Conservation (phyloP, 2,888 invertebrate genomes). For the Caenorhabditis sp. region DNA sequence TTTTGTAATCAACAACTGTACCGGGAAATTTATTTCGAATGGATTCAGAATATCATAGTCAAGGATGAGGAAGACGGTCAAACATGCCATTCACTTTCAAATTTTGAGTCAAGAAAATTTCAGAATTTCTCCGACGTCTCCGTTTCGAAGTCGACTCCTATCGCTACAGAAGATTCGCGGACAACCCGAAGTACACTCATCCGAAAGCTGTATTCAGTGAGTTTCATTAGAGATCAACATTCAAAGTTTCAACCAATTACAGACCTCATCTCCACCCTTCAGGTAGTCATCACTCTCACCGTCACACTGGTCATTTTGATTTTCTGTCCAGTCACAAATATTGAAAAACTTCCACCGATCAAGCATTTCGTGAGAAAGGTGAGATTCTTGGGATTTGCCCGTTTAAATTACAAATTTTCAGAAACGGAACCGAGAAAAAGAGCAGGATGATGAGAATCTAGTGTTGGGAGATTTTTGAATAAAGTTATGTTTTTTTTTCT, state of each 20-base stretch:
- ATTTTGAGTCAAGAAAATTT: background rate
- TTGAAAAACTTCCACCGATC: background rate
- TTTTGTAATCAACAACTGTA: slow-evolving; percentile 29
- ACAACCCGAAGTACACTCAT: background rate
- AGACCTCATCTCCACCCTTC: background rate
- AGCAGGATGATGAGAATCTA: background rate
- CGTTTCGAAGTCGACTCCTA: slow-evolving; percentile 5
- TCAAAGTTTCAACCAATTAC: too few species aligned
- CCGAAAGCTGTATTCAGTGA: slow-evolving; percentile 14
- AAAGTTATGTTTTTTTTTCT: too few species aligned
- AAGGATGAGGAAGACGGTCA: slow-evolving; percentile 17
- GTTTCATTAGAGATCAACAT: background rate
- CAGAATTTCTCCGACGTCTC: slow-evolving; percentile 24
- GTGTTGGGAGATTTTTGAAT: too few species aligned
- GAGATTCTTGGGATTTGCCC: too few species aligned
- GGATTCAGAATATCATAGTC: slow-evolving; percentile 34
- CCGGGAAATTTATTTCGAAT: slow-evolving; percentile 35
- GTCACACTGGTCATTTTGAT: background rate
- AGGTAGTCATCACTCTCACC: background rate
- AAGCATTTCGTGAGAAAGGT: background rate
- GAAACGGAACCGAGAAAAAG: too few species aligned
- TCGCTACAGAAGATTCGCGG: background rate
- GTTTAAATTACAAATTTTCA: too few species aligned
- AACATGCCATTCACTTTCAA: background rate
- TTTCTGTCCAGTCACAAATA: slow-evolving; percentile 3